Conservation (phyloP, 2,113 vertebrate genomes). For the Gavialis gangeticus region DNA sequence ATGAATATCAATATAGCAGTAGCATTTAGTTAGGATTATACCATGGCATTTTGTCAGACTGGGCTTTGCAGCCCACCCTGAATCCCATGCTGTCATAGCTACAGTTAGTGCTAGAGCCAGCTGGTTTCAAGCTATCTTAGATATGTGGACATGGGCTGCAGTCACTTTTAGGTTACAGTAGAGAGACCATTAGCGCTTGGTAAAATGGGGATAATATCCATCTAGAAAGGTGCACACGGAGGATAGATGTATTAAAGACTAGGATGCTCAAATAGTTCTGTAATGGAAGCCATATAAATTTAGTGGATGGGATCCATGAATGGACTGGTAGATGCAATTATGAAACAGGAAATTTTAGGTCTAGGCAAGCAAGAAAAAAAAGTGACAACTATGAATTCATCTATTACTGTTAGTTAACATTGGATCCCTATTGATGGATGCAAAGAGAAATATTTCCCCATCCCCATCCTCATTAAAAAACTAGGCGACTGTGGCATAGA, state of each 20-base stretch:
- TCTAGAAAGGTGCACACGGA: background rate
- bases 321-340: fast-evolving
- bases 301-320: background rate
- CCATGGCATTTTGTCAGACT: background rate
- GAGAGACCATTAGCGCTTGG: no score
- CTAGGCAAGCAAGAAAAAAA: fast-evolving
- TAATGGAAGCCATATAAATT: background rate
- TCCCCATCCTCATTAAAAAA: no score
- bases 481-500: no score
- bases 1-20: no score
- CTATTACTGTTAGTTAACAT: no score
- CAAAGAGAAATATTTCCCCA: background rate
- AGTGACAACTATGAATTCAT: fast-evolving
- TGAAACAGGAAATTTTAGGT: background rate
- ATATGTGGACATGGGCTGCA: no score
- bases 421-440: background rate
- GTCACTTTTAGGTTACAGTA: no score
- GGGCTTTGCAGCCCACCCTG: background rate
- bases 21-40: background rate
- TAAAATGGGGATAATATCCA: no score
- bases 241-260: background rate
- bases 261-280: background rate
- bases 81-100: no score
- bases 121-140: no score
- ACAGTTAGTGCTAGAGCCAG: no score